Base-by-base conservation (phyloP, 2,113 vertebrate genomes). In the Ophthalmotilapia sp. region DNA sequence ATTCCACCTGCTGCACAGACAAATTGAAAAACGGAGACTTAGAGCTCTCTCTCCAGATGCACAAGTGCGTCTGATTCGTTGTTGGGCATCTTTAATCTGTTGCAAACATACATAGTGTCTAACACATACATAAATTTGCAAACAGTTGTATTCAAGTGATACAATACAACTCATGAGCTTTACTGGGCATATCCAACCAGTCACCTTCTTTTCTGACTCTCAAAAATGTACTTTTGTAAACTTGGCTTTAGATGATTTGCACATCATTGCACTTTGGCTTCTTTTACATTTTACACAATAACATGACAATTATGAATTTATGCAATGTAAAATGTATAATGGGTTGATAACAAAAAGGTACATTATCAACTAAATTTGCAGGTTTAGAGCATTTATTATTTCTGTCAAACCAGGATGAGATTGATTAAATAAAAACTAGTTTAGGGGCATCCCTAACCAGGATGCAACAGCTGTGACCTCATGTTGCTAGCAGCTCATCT, bases 401-500 rank as follows among this genome's bases (percentile, higher is more conserved):
- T 3, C 10, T 51, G 73, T 81, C 21, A 81, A 81, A 60, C 55
- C 55, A 47, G 45, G 42, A 29, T 14, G 55, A 81, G 38, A 9
- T 10, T 81, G 7, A 31, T 81, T 81, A 60, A 65, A 81, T 19
- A 29, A 49, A 77, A 15, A 21, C 7, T 65, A 77, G 26, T 77
- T 60, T 15, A 79, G 82, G 42, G 42, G 23, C 62, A 86, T 91
- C 88, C 47, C 80, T 58, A 68, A 31, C 83, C 89, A 81, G 51
- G 75, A 86, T 49, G 1, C 31, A 54, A 26, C 73, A 77, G 79
- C 49, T 84, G 88, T 75, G 85, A 62, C 80, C 84, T 90, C 79
- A 62, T 15, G 14, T 83, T 80, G 68, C 65, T 54, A 31, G 86
- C 90, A 87, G 91, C 90, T 94, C 91, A 90, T 93, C 92, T 90